Evolutionary conservation across 2,113 vertebrate genomes (phyloP).

Genomic region (Sphyrna mokarran): DNA sequence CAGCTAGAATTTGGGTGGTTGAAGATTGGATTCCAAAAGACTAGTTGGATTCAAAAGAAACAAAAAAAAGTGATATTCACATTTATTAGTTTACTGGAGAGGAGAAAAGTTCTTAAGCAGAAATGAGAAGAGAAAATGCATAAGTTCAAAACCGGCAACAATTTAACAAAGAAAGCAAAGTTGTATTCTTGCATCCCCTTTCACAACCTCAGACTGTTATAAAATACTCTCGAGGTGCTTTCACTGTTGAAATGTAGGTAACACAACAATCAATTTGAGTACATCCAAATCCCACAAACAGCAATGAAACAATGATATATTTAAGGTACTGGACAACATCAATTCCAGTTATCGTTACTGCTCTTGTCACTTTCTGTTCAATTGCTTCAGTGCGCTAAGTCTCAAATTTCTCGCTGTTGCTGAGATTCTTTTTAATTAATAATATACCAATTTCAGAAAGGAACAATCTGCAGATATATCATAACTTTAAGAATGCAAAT

Average conservation of each 20-base stretch:
- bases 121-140: not conserved
- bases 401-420: not conserved
- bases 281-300: not conserved
- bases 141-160: no score
- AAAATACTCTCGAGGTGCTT: not conserved
- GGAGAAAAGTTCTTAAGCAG: not conserved
- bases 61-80: not conserved
- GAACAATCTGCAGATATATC: not conserved
- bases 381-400: not conserved
- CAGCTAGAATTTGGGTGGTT: constrained; percentile 14
- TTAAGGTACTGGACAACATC: not conserved
- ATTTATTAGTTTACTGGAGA: not conserved
- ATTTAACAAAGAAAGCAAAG: not conserved
- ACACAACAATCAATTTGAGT: not conserved
- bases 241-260: not conserved
- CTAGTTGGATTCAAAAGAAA: constrained; percentile 10
- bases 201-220: not conserved
- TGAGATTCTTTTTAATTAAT: not conserved
- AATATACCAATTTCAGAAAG: not conserved
- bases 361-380: not conserved
- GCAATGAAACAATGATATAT: not conserved
- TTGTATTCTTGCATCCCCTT: not conserved
- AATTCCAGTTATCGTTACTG: not conserved
- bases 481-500: not conserved
- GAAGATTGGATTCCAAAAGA: not conserved